Base-by-base conservation (phyloP, 2,113 vertebrate species). In the Malurus cyaneus region DNA sequence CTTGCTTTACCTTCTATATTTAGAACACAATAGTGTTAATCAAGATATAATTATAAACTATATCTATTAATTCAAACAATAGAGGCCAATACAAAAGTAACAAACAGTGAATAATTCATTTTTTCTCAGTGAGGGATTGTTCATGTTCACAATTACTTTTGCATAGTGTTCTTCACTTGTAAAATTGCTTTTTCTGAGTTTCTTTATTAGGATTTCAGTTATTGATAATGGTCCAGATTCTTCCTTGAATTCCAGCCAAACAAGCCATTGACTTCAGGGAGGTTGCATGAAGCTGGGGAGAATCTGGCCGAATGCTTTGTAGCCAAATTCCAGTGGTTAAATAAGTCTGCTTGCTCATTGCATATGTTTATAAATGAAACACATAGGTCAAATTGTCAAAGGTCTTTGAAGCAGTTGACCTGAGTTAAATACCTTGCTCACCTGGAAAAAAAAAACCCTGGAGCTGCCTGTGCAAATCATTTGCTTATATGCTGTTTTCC, bases 311-410 rank as follows among this genome's bases (percentile, higher is more conserved):
- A 88, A 80, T 86, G 87, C 50, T 97, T 89, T 94, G 92, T 94
- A 95, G 89, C 81, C 89, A 95, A 86, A 94, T 97, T 86, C 89
- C 89, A 83, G 95, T 83, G 93, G 89, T 96, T 95, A 95, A 97
- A 96, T 88, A 92, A 82, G 85, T 92, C 92, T 88, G 71, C 94
- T 88, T 86, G 62, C 86, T 96, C 92, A 88, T 92, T 94, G 90
- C 89, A 88, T 94, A 93, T 83, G 85, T 96, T 96, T 96, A 94
- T 96, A 97, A 93, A 86, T 77, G 87, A 94, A 94, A 83, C 89
- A 66, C 56, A 47, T 79, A 95, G 93, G 85, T 93, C 89, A 94
- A 44, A 83, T 88, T 93, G 93, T 96, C 79, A 94, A 74, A 90
- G 64, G 47, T 83, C 87, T 91, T 1, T 66, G 64, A 90, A 83